Conservation (phyloP, 2,888 invertebrate genomes). For the Dynastes grantii region DNA sequence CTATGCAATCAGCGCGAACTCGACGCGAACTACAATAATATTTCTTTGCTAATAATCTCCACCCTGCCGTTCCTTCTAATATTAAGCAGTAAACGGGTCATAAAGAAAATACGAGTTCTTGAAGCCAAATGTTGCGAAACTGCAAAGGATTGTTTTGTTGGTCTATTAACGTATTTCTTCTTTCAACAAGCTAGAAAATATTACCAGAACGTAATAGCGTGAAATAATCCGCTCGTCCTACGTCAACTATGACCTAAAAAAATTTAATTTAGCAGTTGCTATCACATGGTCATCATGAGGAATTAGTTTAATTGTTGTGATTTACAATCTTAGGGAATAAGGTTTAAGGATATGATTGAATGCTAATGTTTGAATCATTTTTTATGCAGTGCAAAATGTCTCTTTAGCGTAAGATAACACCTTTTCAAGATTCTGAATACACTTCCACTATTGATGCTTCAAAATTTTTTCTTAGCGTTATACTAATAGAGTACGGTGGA, state of each 20-base stretch:
- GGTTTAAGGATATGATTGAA: too few relatives aligned
- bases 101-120: constrained; percentile 64
- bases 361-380: too few relatives aligned
- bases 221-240: not conserved
- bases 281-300: too few relatives aligned
- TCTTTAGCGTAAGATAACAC: too few relatives aligned
- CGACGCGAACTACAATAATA: constrained; percentile 56
- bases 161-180: constrained; percentile 52
- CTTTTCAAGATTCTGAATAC: too few relatives aligned
- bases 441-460: too few relatives aligned
- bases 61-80: constrained; percentile 56
- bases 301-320: too few relatives aligned
- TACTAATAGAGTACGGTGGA: too few relatives aligned
- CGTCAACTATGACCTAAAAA: not conserved
- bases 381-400: too few relatives aligned
- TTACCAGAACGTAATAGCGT: not conserved
- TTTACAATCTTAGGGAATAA: too few relatives aligned
- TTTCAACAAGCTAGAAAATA: constrained; percentile 18
- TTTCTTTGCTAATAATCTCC: constrained; percentile 58
- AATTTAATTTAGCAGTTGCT: too few relatives aligned
- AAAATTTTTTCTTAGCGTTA: too few relatives aligned
- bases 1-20: constrained; percentile 45
- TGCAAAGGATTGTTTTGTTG: constrained; percentile 54
- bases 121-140: constrained; percentile 63
- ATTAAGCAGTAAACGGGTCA: constrained; percentile 63